Evolutionary conservation across 2,888 invertebrate genomes (phyloP).

Genomic region (Diaprepes abbreviatus): DNA sequence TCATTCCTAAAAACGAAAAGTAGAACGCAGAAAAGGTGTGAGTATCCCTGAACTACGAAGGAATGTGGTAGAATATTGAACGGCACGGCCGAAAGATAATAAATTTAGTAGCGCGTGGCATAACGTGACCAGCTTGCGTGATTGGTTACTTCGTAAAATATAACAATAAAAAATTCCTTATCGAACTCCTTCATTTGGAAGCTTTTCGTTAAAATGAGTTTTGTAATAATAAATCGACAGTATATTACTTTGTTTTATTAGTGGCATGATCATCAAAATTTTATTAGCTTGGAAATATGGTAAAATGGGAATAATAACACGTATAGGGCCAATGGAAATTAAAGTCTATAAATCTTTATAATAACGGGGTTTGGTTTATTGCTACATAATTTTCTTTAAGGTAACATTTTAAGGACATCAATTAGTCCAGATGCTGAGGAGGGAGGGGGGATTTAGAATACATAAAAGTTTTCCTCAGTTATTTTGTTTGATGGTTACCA

Average conservation of each 20-base stretch:
- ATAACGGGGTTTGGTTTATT: no score
- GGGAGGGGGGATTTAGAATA: no score
- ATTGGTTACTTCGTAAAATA: slow-evolving; percentile 48
- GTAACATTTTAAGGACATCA: no score
- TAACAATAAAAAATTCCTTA: slow-evolving; percentile 50
- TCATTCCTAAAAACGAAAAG: slow-evolving; percentile 27
- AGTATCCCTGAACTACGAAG: slow-evolving; percentile 37
- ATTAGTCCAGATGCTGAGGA: no score
- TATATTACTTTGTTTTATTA: slow-evolving; percentile 33
- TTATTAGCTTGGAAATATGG: slow-evolving; percentile 9
- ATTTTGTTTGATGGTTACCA: no score
- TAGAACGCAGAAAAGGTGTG: slow-evolving; percentile 40
- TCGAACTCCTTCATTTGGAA: slow-evolving; percentile 47
- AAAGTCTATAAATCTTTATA: no score
- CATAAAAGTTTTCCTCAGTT: no score
- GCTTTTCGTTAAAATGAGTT: slow-evolving; percentile 41
- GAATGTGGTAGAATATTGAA: slow-evolving; percentile 45
- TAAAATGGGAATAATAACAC: not conserved
- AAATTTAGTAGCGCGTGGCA: slow-evolving; percentile 48
- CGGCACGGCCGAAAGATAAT: slow-evolving; percentile 47
- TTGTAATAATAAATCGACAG: slow-evolving; percentile 42
- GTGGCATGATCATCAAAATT: slow-evolving; percentile 3
- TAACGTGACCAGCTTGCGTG: slow-evolving; percentile 49
- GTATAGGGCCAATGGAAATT: not conserved
- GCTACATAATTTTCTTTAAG: no score